Evolutionary conservation across 1,140 invertebrate genomes (phyloP).

Genomic region (Polypedilum pembai): DNA sequence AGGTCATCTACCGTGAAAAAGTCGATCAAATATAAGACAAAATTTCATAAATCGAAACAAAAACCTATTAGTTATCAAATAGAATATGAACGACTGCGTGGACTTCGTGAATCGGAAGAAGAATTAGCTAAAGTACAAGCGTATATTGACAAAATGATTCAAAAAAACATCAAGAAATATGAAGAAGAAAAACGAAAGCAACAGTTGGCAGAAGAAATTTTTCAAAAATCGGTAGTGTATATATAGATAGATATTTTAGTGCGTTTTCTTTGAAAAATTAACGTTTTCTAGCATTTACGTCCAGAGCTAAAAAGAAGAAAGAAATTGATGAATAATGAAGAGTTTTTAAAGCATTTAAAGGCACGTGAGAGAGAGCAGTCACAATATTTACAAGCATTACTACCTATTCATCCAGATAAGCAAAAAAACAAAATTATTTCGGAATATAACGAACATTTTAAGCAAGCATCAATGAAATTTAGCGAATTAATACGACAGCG

Average conservation of each 20-base stretch:
- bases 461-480: constrained; percentile 37
- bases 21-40: not conserved
- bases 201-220: not conserved
- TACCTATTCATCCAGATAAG: constrained; percentile 47
- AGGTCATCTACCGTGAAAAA: constrained; percentile 35
- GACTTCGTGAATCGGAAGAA: not conserved
- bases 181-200: not conserved
- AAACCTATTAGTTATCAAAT: constrained; percentile 8
- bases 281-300: not conserved
- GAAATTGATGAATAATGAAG: constrained; percentile 16
- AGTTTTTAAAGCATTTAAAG: constrained; percentile 31
- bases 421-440: constrained; percentile 43
- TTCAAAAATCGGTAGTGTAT: not conserved
- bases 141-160: constrained; percentile 23
- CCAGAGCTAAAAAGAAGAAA: constrained; percentile 16
- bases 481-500: constrained; percentile 42
- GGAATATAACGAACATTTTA: constrained; percentile 37
- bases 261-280: not conserved
- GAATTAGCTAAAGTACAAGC: constrained; percentile 17
- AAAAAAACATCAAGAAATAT: not conserved
- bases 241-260: not conserved
- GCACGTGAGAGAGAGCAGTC: constrained; percentile 30
- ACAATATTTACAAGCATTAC: constrained; percentile 42
- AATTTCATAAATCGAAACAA: not conserved
- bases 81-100: not conserved